These are phyloP conservation scores for Sarotherodon lohbergeri DNA, from an alignment of 2,113 vertebrate species.

Conservation along the genomic window DNA sequence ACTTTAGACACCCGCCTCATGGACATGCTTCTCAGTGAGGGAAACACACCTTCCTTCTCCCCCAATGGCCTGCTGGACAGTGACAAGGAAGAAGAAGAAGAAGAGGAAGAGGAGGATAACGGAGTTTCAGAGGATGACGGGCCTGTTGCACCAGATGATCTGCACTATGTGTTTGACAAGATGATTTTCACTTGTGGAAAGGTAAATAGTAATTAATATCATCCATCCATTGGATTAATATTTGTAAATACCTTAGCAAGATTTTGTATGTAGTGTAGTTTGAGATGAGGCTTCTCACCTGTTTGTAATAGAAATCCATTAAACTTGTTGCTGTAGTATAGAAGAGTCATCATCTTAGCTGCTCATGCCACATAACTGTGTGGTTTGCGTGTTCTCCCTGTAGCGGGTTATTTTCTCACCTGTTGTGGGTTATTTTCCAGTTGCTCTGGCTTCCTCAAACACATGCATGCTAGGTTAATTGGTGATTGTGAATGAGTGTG, in stretches of 20 bases:
- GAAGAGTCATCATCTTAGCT: not conserved
- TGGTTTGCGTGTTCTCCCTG: not conserved
- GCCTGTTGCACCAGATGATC: conserved; percentile 72
- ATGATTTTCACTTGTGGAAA: conserved; percentile 97
- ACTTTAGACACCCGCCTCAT: conserved; percentile 9
- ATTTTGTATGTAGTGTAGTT: not conserved
- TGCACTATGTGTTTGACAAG: conserved; percentile 91
- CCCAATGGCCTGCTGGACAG: conserved; percentile 69
- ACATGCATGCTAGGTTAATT: not conserved
- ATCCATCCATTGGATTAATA: not conserved
- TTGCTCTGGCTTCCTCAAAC: not conserved
- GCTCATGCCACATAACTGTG: not conserved
- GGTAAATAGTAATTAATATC: conserved; percentile 61
- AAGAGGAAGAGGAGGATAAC: conserved; percentile 43
- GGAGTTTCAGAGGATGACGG: conserved; percentile 53
- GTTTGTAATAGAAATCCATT: not conserved
- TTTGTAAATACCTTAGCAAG: not conserved
- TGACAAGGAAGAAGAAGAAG: not conserved
- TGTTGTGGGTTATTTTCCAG: not conserved
- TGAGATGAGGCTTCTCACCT: not conserved
- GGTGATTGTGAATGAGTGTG: not conserved
- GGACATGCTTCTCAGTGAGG: conserved; percentile 40
- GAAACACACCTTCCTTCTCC: conserved; percentile 44
- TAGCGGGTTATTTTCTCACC: not conserved
- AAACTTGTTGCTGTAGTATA: not conserved